Evolutionary conservation across 2,888 invertebrate species (phyloP).

Genomic region (Candidula unifasciata): DNA sequence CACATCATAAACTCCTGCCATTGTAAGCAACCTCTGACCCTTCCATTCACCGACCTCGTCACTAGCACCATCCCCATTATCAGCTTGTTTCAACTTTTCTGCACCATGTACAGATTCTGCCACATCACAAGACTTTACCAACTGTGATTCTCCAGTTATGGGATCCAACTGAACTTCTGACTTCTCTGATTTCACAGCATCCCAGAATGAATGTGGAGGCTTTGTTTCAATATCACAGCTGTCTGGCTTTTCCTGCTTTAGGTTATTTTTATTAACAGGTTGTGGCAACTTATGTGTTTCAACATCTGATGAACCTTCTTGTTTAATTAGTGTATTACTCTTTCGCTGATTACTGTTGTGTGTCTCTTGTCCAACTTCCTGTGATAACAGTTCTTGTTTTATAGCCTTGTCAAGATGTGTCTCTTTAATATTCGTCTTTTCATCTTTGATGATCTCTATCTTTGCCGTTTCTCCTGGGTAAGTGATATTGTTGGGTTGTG

Average conservation of each 20-base stretch:
- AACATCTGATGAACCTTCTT: neutral
- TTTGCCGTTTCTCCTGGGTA: neutral
- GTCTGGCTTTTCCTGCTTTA: neutral
- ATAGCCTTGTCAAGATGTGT: neutral
- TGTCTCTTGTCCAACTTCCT: neutral
- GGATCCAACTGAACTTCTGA: neutral
- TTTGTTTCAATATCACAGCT: neutral
- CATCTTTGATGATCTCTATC: conserved; percentile 9
- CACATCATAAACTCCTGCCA: conserved; percentile 87
- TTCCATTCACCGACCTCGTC: conserved; percentile 42
- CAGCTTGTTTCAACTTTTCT: neutral
- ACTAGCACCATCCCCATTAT: neutral
- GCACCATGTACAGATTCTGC: neutral
- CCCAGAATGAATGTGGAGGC: neutral
- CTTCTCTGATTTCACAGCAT: neutral
- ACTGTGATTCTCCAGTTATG: neutral
- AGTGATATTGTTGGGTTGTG: conserved; percentile 28
- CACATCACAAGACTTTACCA: neutral
- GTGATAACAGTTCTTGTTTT: conserved; percentile 10
- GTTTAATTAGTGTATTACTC: neutral
- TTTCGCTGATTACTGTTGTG: neutral
- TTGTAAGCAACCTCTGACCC: conserved; percentile 81
- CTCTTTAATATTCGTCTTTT: neutral
- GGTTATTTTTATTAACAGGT: neutral
- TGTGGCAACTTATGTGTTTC: neutral